A percentile compares a stretch with the other conserved stretches of the same genome.
Conservation (phyloP, 2,797 vertebrate species). For the Dendrocincla tyrannina region DNA sequence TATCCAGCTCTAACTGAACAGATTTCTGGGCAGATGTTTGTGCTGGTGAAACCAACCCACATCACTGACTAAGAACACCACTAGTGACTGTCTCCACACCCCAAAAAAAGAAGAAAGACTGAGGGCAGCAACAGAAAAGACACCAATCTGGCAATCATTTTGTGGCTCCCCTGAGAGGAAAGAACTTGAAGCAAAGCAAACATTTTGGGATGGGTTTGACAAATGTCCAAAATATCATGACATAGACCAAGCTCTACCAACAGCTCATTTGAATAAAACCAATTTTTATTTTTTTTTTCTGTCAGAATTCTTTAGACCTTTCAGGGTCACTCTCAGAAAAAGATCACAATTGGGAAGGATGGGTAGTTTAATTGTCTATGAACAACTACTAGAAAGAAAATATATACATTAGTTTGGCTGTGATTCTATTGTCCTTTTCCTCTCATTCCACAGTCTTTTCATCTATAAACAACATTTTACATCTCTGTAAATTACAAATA, state of each 20-base stretch:
- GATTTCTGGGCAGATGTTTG: slow-evolving; percentile 4
- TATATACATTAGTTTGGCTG: neutral
- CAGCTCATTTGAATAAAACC: neutral
- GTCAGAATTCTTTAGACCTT: neutral
- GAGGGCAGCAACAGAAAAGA: slow-evolving; percentile 5
- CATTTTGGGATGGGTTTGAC: neutral
- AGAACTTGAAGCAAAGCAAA: neutral
- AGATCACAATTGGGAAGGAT: neutral
- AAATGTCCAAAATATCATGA: neutral
- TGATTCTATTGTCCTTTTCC: neutral
- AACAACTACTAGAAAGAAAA: neutral
- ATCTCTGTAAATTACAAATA: neutral
- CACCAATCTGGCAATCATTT: slow-evolving; percentile 5
- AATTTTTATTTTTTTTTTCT: neutral
- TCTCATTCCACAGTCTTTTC: neutral
- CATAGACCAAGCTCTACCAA: neutral
- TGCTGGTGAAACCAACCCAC: neutral
- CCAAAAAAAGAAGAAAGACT: slow-evolving; percentile 26
- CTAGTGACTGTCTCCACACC: neutral
- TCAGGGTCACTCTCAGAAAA: neutral
- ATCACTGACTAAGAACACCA: neutral
- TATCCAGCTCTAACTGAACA: slow-evolving; percentile 30
- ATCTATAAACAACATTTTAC: neutral
- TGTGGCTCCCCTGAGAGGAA: neutral
- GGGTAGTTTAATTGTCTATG: neutral